These are phyloP conservation scores for Tiliacea citrago DNA, from an alignment of 2,888 invertebrate genomes.

Conservation along the genomic window DNA sequence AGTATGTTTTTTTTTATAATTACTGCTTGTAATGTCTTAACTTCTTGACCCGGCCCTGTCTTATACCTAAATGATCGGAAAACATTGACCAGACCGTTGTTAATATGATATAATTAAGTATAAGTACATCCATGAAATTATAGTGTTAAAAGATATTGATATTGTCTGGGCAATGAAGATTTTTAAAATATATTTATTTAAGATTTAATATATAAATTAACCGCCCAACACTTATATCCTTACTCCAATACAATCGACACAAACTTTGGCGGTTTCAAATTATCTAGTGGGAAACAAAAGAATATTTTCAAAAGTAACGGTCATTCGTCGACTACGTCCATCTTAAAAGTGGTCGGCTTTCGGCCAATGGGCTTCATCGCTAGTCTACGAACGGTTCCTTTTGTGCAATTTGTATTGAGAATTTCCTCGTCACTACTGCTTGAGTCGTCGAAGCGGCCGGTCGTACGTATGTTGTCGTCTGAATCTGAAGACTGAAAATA, in stretches of 20 bases:
- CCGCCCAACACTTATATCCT: conserved; percentile 27
- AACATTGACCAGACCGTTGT: conserved; percentile 25
- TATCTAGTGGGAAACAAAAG: conserved; percentile 53
- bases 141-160: conserved; percentile 19
- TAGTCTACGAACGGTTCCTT: conserved; percentile 79
- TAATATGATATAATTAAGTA: neutral
- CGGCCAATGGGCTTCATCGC: conserved; percentile 85
- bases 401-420: conserved; percentile 78
- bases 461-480: conserved; percentile 80
- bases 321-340: conserved; percentile 86
- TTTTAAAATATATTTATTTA: conserved; percentile 24
- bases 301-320: conserved; percentile 64
- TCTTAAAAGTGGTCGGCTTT: conserved; percentile 82
- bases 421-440: conserved; percentile 88
- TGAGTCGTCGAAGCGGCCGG: conserved; percentile 82
- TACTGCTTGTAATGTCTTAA: neutral
- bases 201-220: conserved; percentile 42
- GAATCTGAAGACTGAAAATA: conserved; percentile 82
- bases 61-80: conserved; percentile 37
- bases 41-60: conserved; percentile 27
- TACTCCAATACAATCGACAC: conserved; percentile 42
- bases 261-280: conserved; percentile 60
- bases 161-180: conserved; percentile 30
- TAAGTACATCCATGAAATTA: conserved; percentile 30
- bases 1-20: neutral